A percentile compares a stretch with the other conserved stretches of the same genome.
Conservation (phyloP, 2,888 invertebrate species). For the Cephonodes hylas region DNA sequence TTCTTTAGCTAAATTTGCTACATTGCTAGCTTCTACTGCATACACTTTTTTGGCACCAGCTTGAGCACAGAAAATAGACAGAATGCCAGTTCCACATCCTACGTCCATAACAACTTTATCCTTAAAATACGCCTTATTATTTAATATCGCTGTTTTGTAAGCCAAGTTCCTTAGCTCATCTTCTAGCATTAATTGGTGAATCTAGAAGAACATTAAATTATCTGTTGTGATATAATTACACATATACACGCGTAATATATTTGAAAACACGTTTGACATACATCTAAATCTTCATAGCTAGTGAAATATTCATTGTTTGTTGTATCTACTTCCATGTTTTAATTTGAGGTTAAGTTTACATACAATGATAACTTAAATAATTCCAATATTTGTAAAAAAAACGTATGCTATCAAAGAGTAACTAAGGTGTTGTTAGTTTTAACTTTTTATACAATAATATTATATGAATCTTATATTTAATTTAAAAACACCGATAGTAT, state of each 20-base stretch:
- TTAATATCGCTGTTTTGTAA: constrained; percentile 89
- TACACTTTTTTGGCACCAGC: constrained; percentile 95
- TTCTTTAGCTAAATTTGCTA: constrained; percentile 83
- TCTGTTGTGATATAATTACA: background rate
- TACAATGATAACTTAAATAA: background rate
- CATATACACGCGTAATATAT: no score
- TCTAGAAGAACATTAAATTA: constrained; percentile 63
- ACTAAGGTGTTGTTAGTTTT: no score
- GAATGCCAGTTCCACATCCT: constrained; percentile 92
- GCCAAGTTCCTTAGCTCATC: constrained; percentile 88
- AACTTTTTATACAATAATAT: no score
- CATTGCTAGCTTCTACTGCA: constrained; percentile 90
- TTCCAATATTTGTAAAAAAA: background rate
- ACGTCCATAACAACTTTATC: constrained; percentile 92
- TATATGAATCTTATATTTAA: no score
- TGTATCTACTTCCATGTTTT: constrained; percentile 34
- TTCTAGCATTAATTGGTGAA: constrained; percentile 90
- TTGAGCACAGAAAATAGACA: constrained; percentile 93
- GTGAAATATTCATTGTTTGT: constrained; percentile 81
- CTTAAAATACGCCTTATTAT: constrained; percentile 83
- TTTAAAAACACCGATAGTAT: no score
- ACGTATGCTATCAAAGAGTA: no score
- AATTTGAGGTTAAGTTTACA: background rate
- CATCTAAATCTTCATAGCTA: constrained; percentile 89
- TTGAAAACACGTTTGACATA: constrained; percentile 48